phyloP scores from a whole-genome alignment of 2,797 vertebrate genomes.

The Odontamblyopus rebecca region DNA sequence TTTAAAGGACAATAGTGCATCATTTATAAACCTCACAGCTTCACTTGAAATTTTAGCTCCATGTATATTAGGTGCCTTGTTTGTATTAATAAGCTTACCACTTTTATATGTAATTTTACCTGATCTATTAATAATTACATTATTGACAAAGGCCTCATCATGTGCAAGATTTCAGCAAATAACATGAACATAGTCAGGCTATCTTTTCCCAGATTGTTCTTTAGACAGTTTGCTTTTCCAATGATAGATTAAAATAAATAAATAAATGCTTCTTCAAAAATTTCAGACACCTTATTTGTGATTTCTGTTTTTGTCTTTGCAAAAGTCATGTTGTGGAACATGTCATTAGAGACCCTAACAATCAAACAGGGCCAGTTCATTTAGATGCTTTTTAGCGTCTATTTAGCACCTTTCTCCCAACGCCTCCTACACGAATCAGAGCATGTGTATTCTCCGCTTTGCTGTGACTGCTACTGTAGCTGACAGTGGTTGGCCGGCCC shows the following conservation, averaged over 20 bases:
- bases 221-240: background rate
- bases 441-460: constrained; percentile 41
- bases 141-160: background rate
- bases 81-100: background rate
- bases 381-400: constrained; percentile 44
- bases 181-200: background rate
- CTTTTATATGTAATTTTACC: background rate
- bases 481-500: constrained; percentile 60
- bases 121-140: background rate
- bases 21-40: background rate
- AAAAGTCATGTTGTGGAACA: background rate
- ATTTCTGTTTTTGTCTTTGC: constrained; percentile 3
- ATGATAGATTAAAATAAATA: background rate
- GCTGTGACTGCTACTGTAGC: constrained; percentile 50
- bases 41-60: background rate
- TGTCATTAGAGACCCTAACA: constrained; percentile 31
- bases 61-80: background rate
- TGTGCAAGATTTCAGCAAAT: background rate
- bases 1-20: background rate
- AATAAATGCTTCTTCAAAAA: background rate
- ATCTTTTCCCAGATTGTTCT: background rate
- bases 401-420: constrained; percentile 49
- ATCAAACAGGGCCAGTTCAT: constrained; percentile 28
- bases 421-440: constrained; percentile 48
- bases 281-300: background rate